These are phyloP conservation scores for Ecdyonurus torrentis DNA, from an alignment of 2,888 invertebrate genomes.

Conservation along the genomic window DNA sequence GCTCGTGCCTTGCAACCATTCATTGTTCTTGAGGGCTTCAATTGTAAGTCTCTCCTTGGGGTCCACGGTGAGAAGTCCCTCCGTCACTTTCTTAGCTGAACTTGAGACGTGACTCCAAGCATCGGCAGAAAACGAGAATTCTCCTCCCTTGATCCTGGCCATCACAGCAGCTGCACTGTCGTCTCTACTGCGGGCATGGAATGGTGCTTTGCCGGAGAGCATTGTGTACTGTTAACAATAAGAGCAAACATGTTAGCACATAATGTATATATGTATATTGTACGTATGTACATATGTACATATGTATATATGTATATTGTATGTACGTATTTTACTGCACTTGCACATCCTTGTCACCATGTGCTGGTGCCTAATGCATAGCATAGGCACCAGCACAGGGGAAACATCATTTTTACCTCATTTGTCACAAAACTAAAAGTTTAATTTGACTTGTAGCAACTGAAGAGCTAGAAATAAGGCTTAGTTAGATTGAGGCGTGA, in stretches of 20 bases:
- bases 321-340: too few relatives aligned
- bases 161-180: slow-evolving; percentile 61
- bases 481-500: too few relatives aligned
- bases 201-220: slow-evolving; percentile 77
- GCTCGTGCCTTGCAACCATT: slow-evolving; percentile 37
- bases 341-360: too few relatives aligned
- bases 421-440: too few relatives aligned
- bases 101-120: slow-evolving; percentile 57
- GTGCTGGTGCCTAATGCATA: too few relatives aligned
- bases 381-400: too few relatives aligned
- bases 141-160: slow-evolving; percentile 60
- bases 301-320: too few relatives aligned
- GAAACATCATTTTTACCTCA: too few relatives aligned
- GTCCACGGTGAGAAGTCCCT: slow-evolving; percentile 61
- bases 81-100: slow-evolving; percentile 57
- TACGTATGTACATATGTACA: too few relatives aligned
- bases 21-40: slow-evolving; percentile 43
- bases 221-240: slow-evolving; percentile 45
- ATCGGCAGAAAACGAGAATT: slow-evolving; percentile 54
- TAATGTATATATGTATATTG: too few relatives aligned
- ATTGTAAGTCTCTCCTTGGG: slow-evolving; percentile 53
- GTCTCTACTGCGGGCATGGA: slow-evolving; percentile 50
- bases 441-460: too few relatives aligned
- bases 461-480: too few relatives aligned
- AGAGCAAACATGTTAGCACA: not conserved